Base-by-base conservation (phyloP, 2,797 vertebrate genomes). In the Malacoctenus gilli region DNA sequence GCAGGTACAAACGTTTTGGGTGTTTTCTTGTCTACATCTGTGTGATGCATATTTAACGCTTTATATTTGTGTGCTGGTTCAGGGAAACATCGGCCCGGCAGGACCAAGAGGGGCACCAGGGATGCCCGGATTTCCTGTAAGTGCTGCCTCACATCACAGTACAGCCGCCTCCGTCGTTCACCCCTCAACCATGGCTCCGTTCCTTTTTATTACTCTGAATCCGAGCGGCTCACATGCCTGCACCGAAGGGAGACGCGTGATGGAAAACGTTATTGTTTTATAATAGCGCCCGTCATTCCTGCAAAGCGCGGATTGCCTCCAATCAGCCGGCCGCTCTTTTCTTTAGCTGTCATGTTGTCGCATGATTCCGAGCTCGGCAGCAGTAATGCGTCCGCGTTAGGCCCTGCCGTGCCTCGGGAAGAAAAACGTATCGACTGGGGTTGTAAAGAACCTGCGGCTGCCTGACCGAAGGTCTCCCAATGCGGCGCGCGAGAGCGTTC, bases 1-100 rank as follows among this genome's bases (percentile, higher is more conserved):
- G 21, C 91, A 94, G 94, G 95, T 95, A 87, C 57, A 28, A 5
- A 28, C 25, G 9, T 5, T 28, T 6, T 6, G 9, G 4, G 9
- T 28, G 6, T 28, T 5, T 6, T 5, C 9, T 28, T 28, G 25
- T 28, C 25, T 28, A n/a, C n/a, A n/a, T 28, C 9, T 28, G 5
- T 6, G 6, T 28, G 25, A 28, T 28, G 25, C 25, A 28, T 28
- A 6, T 28, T 32, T 8, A 32, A 32, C 31, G 9, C 7, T 28
- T 28, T 28, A 28, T 9, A 28, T 28, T 28, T 28, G 25, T 9
- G 1, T 20, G 48, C 38, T 74, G 16, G 71, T 42, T 5, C 39
- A 96, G 95, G 95, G 95, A 16, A 82, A 86, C 57, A 75, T 77
- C 28, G 95, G 95, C 14, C 72, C 25, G 2, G 40, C 83, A 0